Evolutionary conservation across 2,113 vertebrate genomes (phyloP), one percentile per base, ranked within the genome.

Genomic region (Bubo bubo): DNA sequence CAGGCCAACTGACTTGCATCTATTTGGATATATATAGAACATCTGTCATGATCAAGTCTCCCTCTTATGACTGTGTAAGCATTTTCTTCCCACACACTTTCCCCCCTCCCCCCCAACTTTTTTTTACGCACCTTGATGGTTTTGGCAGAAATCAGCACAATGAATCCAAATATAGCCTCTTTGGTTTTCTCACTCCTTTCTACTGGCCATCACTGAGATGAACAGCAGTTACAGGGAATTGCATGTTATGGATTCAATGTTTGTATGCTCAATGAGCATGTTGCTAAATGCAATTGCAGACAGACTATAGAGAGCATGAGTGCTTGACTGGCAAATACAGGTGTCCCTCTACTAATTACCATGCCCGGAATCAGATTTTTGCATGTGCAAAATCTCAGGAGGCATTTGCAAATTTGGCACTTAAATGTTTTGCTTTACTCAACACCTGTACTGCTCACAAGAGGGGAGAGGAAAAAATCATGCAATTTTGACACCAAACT

Each of bases 91-190:
- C 9, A 5, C 10, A 13, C 6, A 8, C 4, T 8, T 39, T 26
- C 14, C 34, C 3, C 17, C 9, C 32, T n/a, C 19, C 6, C 27
- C 21, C 6, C 21, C 16, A 1, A 2, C 2, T n/a, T 12, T 74
- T 45, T 73, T 74, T 59, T 41, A 35, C 9, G 3, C 2, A 30
- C 8, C 14, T 56, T 32, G 15, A 35, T 56, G 6, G n/a, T 71
- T 68, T 87, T 63, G 41, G 9, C 55, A 90, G 56, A 93, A 59
- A 22, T 67, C 37, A 8, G 6, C 6, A 9, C 43, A 41, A 41
- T 27, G 63, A 41, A 58, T 62, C 12, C 8, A 6, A 64, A 16
- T 19, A 18, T 50, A 73, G 7, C 12, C 45, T 53, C 30, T 84
- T 26, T 20, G 7, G 4, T 58, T 87, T 79, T 64, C 32, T 88